Percentiles rank a stretch among this genome's conserved stretches.
Evolutionary conservation across 2,113 vertebrate genomes (phyloP).

Genomic region (Chaetura pelagica): DNA sequence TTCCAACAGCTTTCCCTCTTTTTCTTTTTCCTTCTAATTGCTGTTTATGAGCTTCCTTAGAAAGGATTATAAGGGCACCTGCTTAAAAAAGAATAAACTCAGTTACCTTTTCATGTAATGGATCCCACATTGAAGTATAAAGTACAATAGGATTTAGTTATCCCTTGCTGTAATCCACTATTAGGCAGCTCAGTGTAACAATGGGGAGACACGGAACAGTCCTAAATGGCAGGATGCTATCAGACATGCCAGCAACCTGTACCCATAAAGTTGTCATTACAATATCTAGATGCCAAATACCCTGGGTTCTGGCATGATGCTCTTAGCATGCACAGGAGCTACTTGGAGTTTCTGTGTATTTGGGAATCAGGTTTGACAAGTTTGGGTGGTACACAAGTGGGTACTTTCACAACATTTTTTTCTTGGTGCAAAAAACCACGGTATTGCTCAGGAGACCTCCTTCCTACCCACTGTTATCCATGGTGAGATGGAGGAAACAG

Average conservation of each 20-base stretch:
- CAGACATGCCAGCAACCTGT: constrained; percentile 4
- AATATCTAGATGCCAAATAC: constrained; percentile 39
- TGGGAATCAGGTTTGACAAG: background rate
- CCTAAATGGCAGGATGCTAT: background rate
- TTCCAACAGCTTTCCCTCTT: background rate
- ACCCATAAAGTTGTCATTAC: constrained; percentile 28
- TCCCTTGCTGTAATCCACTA: background rate
- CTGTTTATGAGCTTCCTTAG: background rate
- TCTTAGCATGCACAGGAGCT: background rate
- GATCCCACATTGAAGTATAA: background rate
- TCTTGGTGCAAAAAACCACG: background rate
- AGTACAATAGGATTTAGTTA: background rate
- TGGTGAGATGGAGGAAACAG: background rate
- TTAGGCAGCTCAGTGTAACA: background rate
- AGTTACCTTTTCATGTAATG: background rate
- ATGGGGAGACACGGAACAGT: background rate
- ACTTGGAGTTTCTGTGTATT: constrained; percentile 2
- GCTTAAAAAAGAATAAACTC: background rate
- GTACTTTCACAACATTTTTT: background rate
- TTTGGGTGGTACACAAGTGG: background rate
- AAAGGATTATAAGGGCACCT: background rate
- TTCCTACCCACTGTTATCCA: background rate
- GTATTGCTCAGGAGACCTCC: background rate
- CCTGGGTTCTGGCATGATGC: constrained; percentile 28
- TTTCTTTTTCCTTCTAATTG: background rate